Evolutionary conservation across 1,140 invertebrate species (phyloP).

Genomic region (Brachionus koreanus): DNA sequence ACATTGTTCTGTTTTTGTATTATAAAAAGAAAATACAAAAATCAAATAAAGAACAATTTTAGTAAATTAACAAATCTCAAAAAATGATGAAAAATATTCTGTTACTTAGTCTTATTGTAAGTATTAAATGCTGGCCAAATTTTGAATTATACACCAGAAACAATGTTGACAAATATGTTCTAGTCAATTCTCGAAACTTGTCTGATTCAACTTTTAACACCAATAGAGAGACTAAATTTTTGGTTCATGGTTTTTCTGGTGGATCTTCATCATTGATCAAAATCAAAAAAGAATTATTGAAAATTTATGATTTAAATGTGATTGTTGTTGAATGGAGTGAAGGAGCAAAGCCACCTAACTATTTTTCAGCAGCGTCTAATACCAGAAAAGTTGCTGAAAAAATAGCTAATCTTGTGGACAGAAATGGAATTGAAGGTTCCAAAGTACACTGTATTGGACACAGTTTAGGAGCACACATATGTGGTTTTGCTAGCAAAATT

Average conservation of each 20-base stretch:
- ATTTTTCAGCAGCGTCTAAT: slow-evolving; percentile 68
- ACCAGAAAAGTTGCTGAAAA: slow-evolving; percentile 77
- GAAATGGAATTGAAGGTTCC: slow-evolving; percentile 41
- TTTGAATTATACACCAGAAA: slow-evolving; percentile 14
- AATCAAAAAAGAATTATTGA: slow-evolving; percentile 50
- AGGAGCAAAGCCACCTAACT: slow-evolving; percentile 50
- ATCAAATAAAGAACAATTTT: no score
- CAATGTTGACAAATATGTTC: not conserved
- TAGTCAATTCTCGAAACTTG: not conserved
- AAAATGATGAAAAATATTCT: not conserved
- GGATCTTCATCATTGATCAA: slow-evolving; percentile 45
- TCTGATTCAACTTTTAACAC: not conserved
- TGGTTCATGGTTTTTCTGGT: slow-evolving; percentile 4
- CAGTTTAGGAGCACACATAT: slow-evolving; percentile 78
- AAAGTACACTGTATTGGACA: slow-evolving; percentile 76
- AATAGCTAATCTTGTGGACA: slow-evolving; percentile 65
- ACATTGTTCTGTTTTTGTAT: no score
- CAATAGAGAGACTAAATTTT: not conserved
- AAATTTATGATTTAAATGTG: slow-evolving; percentile 44
- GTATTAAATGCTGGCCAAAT: not conserved
- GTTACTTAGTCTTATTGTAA: not conserved
- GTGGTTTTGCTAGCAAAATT: slow-evolving; percentile 80
- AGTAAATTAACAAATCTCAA: not conserved
- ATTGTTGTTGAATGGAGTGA: slow-evolving; percentile 23
- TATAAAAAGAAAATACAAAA: no score